A percentile compares a stretch with the other conserved stretches of the same genome.
Conservation (phyloP, 2,797 vertebrate species). For the Chloroceryle inda region DNA sequence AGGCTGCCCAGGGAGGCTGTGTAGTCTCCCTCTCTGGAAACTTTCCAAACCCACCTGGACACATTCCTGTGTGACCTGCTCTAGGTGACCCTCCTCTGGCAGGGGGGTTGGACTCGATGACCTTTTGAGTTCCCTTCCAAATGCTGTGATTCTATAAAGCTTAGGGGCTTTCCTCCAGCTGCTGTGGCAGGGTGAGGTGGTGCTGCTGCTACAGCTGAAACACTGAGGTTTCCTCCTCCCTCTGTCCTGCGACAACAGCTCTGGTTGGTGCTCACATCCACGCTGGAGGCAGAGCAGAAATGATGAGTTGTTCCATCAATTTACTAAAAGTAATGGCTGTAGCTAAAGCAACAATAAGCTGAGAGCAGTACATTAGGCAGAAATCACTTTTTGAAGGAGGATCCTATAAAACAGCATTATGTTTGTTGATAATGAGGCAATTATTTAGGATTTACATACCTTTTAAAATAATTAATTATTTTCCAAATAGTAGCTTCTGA, state of each 20-base stretch:
- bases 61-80: too few species aligned
- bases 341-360: neutral
- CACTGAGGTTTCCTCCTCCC: neutral
- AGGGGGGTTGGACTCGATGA: too few species aligned
- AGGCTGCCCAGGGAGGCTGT: too few species aligned
- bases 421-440: slow-evolving; percentile 51
- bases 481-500: slow-evolving; percentile 59
- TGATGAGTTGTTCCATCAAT: neutral
- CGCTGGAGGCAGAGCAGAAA: neutral
- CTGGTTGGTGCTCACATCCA: neutral
- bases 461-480: slow-evolving; percentile 74
- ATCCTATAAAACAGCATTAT: slow-evolving; percentile 48
- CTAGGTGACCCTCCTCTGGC: too few species aligned
- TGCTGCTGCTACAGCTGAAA: rapidly evolving
- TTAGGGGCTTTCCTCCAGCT: rapidly evolving
- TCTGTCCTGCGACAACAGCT: neutral
- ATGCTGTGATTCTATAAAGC: too few species aligned
- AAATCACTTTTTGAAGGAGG: slow-evolving; percentile 65
- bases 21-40: too few species aligned
- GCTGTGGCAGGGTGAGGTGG: rapidly evolving
- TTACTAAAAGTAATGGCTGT: neutral
- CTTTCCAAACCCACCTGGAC: too few species aligned
- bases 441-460: slow-evolving; percentile 69
- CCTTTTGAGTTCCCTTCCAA: too few species aligned
- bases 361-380: slow-evolving; percentile 40